Conservation (phyloP, 2,888 invertebrate genomes). For the Yponomeuta malinellus region DNA sequence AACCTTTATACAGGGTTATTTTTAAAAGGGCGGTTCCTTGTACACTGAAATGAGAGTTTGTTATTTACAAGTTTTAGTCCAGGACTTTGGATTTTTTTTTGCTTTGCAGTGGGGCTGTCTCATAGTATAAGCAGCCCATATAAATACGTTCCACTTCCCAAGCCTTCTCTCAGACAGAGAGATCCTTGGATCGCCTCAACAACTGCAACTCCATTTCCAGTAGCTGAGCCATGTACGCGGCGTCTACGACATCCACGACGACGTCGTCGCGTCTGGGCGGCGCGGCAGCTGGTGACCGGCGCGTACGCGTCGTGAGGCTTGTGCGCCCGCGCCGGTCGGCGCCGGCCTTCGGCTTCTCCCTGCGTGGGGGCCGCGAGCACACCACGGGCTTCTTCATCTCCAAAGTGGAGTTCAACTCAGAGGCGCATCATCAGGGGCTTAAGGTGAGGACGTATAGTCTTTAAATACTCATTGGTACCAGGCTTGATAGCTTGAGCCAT, state of each 20-base stretch:
- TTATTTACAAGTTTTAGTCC: too few species aligned
- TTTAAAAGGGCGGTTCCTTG: too few species aligned
- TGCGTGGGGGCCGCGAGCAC: slow-evolving; percentile 92
- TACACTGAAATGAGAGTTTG: too few species aligned
- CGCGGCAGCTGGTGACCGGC: slow-evolving; percentile 41
- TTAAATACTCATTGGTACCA: not conserved
- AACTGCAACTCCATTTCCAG: not conserved
- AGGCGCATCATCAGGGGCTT: slow-evolving; percentile 90
- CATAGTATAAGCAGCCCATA: too few species aligned
- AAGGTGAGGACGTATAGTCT: slow-evolving; percentile 75
- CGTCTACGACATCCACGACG: slow-evolving; percentile 58
- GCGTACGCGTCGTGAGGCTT: slow-evolving; percentile 59
- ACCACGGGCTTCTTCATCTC: slow-evolving; percentile 95
- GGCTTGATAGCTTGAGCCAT: too few species aligned
- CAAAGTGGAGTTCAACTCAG: slow-evolving; percentile 89
- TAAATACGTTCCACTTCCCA: too few species aligned
- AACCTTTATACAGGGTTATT: too few species aligned
- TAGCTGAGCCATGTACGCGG: slow-evolving; percentile 47
- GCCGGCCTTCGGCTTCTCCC: slow-evolving; percentile 86
- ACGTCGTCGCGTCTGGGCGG: slow-evolving; percentile 51
- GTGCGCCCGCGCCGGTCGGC: slow-evolving; percentile 61
- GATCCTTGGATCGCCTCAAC: not conserved
- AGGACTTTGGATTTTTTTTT: too few species aligned
- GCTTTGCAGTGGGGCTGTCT: too few species aligned
- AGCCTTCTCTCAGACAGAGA: too few species aligned